Base-by-base conservation (phyloP, 2,113 vertebrate genomes). In the Nymphicus hollandicus region DNA sequence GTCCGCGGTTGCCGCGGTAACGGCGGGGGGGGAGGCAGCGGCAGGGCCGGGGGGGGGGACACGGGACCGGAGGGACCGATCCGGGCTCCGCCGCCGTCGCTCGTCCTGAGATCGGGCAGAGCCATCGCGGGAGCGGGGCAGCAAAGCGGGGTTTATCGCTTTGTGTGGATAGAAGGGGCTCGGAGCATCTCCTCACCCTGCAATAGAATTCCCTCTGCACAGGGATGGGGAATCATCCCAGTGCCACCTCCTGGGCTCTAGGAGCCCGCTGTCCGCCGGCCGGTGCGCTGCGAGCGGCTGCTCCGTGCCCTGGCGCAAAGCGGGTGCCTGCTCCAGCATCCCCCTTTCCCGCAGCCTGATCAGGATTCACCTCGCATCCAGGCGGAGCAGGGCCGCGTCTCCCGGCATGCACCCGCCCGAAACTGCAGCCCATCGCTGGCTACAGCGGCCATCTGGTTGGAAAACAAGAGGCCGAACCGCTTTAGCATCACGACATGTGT, bases 1-100 rank as follows among this genome's bases (percentile, higher is more conserved):
- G n/a, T n/a, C 85, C 78, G 81, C 13, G 23, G 97, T 97, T 97
- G 79, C 97, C 86, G 69, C 85, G 95, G 97, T 20, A 84, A 97
- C 58, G 7, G 37, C 29, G 58, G 33, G 49, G 39, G 66, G 20
- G 44, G 28, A 20, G 46, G 46, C 46, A 47, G 19, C 20, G 46
- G 46, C 27, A 49, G 55, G 20, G 74, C 8, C 23, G 4, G 41
- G 17, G 37, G 17, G 28, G 13, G 22, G 11, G 33, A n/a, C n/a
- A n/a, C n/a, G n/a, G n/a, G 11, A 22, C 35, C 16, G 49, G 37
- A 37, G 88, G 33, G 43, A 27, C 20, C 28, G 31, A n/a, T 2
- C 33, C 24, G 19, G 37, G 33, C 16, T 37, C 70, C 46, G 2
- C 17, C 10, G 44, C 63, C 13, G 17, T 19, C 13, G 17, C 27